These are phyloP conservation scores for Solen grandis DNA, from an alignment of 1,140 invertebrate species.

Conservation along the genomic window DNA sequence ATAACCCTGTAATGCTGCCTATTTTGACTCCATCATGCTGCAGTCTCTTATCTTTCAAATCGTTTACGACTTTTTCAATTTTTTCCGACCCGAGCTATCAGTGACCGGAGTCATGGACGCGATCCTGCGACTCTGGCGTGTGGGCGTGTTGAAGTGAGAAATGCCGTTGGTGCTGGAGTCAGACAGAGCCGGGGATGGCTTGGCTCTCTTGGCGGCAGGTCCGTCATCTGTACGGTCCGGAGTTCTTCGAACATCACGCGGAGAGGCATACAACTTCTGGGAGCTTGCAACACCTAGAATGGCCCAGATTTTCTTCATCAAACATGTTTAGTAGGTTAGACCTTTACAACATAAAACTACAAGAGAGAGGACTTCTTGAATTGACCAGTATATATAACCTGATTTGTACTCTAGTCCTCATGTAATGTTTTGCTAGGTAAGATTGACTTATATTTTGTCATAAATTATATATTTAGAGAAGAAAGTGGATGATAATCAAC, in stretches of 20 bases:
- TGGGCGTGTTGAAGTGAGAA: constrained; percentile 56
- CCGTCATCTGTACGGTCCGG: not conserved
- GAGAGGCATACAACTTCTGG: not conserved
- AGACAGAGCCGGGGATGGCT: constrained; percentile 9
- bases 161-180: constrained; percentile 27
- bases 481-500: too few species aligned
- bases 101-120: constrained; percentile 72
- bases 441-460: too few species aligned
- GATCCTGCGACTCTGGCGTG: constrained; percentile 68
- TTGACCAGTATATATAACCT: not conserved
- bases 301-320: constrained; percentile 9
- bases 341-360: not conserved
- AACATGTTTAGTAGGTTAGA: not conserved
- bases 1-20: too few species aligned
- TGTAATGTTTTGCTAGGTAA: not conserved
- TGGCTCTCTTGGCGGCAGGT: constrained; percentile 34
- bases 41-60: too few species aligned
- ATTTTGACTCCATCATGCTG: too few species aligned
- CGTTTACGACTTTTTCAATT: constrained; percentile 65
- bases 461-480: too few species aligned
- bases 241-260: constrained; percentile 14
- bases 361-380: too few species aligned
- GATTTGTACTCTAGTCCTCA: not conserved
- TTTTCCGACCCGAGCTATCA: constrained; percentile 67
- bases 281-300: constrained; percentile 1